These are phyloP conservation scores for Crotalus tigris DNA, from an alignment of 2,113 vertebrate genomes.

Conservation along the genomic window DNA sequence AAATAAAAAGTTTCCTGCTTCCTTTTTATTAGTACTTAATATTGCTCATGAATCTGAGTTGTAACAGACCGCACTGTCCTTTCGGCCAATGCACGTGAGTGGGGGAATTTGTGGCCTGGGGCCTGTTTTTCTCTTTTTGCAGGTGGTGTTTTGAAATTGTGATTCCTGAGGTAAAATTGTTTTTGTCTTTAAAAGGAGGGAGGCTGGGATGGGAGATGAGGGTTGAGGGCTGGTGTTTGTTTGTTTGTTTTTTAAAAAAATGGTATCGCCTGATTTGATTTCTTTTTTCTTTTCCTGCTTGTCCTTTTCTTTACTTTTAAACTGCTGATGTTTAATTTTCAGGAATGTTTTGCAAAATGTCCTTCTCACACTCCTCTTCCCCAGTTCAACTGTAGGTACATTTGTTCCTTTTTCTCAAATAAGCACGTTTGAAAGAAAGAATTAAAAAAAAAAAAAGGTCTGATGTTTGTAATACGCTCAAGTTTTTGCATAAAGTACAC, in stretches of 20 bases:
- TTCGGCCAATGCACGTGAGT: constrained; percentile 56
- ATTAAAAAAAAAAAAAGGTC: constrained; percentile 56
- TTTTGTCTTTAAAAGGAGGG: constrained; percentile 62
- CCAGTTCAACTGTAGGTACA: constrained; percentile 93
- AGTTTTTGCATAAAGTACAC: constrained; percentile 61
- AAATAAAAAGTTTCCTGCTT: constrained; percentile 73
- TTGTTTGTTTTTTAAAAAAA: not conserved
- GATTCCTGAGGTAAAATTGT: constrained; percentile 76
- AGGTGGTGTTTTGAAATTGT: constrained; percentile 74
- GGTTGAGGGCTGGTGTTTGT: constrained; percentile 46
- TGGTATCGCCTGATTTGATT: constrained; percentile 54
- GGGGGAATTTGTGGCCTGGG: constrained; percentile 60
- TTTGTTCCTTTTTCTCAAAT: constrained; percentile 87
- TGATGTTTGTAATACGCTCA: constrained; percentile 62
- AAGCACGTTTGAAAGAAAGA: constrained; percentile 76
- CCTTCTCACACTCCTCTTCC: constrained; percentile 85
- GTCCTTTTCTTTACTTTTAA: constrained; percentile 78
- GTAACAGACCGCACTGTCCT: constrained; percentile 56
- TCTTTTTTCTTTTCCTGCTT: constrained; percentile 61
- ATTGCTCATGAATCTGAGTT: constrained; percentile 68
- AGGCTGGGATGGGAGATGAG: constrained; percentile 57
- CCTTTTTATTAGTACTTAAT: constrained; percentile 68
- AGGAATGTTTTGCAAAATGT: constrained; percentile 87
- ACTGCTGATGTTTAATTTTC: constrained; percentile 89
- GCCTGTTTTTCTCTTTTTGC: constrained; percentile 62